A percentile compares a stretch with the other conserved stretches of the same genome.
phyloP scores from a whole-genome alignment of 2,888 invertebrate species.

The Agriotes lineatus region DNA sequence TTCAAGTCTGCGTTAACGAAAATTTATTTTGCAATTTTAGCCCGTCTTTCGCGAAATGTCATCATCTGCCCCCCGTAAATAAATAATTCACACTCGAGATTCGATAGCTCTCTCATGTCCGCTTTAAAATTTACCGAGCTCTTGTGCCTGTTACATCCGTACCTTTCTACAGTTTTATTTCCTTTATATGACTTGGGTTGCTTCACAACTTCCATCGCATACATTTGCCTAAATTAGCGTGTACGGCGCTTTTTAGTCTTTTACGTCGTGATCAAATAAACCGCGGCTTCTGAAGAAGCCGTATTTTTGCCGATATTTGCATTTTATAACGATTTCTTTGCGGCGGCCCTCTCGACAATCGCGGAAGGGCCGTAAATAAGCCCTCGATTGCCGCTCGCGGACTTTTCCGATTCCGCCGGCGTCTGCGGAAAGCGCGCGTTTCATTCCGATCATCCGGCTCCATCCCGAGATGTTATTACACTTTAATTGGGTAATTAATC shows the following conservation, averaged over 20 bases:
- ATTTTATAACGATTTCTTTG: slow-evolving; percentile 21
- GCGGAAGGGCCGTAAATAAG: background rate
- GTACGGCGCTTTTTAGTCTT: slow-evolving; percentile 14
- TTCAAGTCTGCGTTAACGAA: too few relatives aligned
- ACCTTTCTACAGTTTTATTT: slow-evolving; percentile 2
- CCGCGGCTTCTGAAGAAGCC: slow-evolving; percentile 8
- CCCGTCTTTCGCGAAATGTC: too few relatives aligned
- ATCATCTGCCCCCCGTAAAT: too few relatives aligned
- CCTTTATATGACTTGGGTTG: slow-evolving; percentile 1
- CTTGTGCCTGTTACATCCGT: too few relatives aligned
- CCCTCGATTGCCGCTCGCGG: background rate
- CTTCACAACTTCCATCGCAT: slow-evolving; percentile 46
- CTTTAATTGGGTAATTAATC: slow-evolving; percentile 35
- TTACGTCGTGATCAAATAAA: slow-evolving; percentile 24
- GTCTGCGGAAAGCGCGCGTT: background rate
- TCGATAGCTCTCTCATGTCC: too few relatives aligned
- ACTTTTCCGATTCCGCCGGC: background rate
- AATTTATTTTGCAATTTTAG: too few relatives aligned
- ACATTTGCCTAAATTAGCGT: slow-evolving; percentile 19
- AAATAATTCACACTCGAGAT: too few relatives aligned
- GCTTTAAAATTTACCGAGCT: too few relatives aligned
- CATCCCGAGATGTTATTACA: slow-evolving; percentile 9
- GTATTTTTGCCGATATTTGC: slow-evolving; percentile 13
- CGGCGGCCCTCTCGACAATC: background rate
- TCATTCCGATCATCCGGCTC: background rate